Evolutionary conservation across 1,140 invertebrate species (phyloP), one percentile per base, ranked within the genome.

Genomic region (Drosophila sp.): DNA sequence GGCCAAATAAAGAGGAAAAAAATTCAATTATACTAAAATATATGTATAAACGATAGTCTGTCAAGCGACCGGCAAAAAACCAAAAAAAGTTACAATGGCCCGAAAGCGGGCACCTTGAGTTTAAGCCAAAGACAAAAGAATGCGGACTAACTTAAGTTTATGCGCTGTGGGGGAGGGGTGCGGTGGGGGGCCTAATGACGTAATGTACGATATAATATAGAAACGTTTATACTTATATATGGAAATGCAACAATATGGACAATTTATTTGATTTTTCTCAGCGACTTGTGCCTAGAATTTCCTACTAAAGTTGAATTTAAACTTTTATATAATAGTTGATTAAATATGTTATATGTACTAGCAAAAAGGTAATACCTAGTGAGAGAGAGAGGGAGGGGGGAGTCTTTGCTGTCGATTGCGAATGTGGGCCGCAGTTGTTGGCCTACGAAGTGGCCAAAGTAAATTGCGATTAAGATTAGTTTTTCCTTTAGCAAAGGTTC

Each of bases 401-500:
- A 10, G 44, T 50, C 23, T 50, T 50, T 56, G 8, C 60, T 66
- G 50, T 41, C 35, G 54, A 66, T 56, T 66, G 23, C 63, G 30
- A 66, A 66, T 29, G 50, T 66, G 56, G 32, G 56, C 56, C 56
- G 56, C 17, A 38, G 25, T 30, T 25, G 44, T 41, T 25, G 44
- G 63, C 30, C 54, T 54, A 55, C 35, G 63, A 56, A 56, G 69
- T 66, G 54, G 33, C 54, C 62, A 66, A 62, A 66, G 54, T 61
- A 68, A 76, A 72, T 62, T 67, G 65, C 65, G 68, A 67, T 76
- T 76, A 72, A 44, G 47, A 58, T 29, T 65, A 64, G 41, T 60
- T 55, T 62, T 62, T 60, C 40, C 41, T 66, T 69, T 30, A 29
- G 35, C 66, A 70, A 40, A 40, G 60, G 41, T 76, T 61, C 30